phyloP scores from a whole-genome alignment of 2,888 invertebrate species.

The Pyrocoelia pectoralis region DNA sequence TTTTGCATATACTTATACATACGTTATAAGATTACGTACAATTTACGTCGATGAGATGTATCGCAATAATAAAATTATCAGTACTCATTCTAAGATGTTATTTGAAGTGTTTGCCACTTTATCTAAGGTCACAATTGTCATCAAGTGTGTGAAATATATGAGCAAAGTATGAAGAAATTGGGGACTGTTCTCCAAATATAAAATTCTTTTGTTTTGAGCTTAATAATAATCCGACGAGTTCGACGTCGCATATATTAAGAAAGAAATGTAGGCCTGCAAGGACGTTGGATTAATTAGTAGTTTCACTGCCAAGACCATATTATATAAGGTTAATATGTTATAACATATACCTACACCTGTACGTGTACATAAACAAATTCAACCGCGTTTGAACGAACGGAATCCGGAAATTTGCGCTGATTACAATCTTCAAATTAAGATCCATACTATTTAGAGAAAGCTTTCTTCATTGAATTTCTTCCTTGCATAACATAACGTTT shows the following conservation, averaged over 20 bases:
- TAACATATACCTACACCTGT: constrained; percentile 2
- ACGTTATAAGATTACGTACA: too few species aligned
- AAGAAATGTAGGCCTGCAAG: constrained; percentile 23
- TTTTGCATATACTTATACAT: too few species aligned
- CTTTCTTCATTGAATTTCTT: constrained; percentile 48
- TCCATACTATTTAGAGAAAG: constrained; percentile 43
- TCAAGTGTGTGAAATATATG: too few species aligned
- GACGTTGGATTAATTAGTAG: constrained; percentile 20
- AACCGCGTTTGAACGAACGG: neutral
- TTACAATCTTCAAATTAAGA: constrained; percentile 22
- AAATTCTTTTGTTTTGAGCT: too few species aligned
- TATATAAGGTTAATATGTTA: constrained; percentile 12
- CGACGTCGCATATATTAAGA: neutral
- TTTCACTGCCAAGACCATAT: constrained; percentile 35
- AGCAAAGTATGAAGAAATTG: too few species aligned
- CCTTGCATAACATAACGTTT: constrained; percentile 48
- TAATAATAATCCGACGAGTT: neutral
- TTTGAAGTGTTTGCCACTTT: too few species aligned
- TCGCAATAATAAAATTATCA: too few species aligned
- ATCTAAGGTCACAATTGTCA: too few species aligned
- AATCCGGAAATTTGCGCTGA: constrained; percentile 6
- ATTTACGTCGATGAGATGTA: too few species aligned
- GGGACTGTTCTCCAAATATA: too few species aligned
- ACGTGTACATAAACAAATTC: neutral
- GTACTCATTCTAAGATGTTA: too few species aligned